These are phyloP conservation scores for Phasia obesa DNA, from an alignment of 2,888 invertebrate species.

Conservation along the genomic window DNA sequence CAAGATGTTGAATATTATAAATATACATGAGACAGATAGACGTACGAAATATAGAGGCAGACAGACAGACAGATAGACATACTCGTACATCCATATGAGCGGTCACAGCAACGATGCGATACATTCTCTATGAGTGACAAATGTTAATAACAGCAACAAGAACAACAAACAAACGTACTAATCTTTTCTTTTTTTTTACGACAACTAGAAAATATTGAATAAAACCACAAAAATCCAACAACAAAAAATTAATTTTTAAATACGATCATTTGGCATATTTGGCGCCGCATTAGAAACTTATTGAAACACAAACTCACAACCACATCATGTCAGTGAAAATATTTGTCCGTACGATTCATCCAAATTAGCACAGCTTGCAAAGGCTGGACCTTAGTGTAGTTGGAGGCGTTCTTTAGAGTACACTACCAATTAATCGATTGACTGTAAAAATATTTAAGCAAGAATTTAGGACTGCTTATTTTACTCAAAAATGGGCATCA, in stretches of 20 bases:
- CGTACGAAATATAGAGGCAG: background rate
- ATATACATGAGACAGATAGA: background rate
- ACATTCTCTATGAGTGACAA: conserved; percentile 45
- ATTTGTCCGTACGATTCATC: conserved; percentile 23
- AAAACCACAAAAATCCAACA: conserved; percentile 52
- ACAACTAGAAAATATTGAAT: background rate
- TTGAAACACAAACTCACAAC: background rate
- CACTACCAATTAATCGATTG: background rate
- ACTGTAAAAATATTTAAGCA: no score
- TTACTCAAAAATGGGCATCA: no score
- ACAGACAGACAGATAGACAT: background rate
- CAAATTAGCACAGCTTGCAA: conserved; percentile 6
- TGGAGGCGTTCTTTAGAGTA: background rate
- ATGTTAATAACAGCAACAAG: conserved; percentile 31
- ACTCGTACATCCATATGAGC: background rate
- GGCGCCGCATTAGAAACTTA: conserved; percentile 70
- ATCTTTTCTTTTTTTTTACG: conserved; percentile 16
- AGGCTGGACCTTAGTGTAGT: background rate
- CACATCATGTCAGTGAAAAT: background rate
- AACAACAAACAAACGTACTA: conserved; percentile 27
- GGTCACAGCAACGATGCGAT: conserved; percentile 20
- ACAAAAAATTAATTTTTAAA: conserved; percentile 31
- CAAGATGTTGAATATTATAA: conserved; percentile 40
- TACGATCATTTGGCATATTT: conserved; percentile 70
- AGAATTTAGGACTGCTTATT: no score